Evolutionary conservation across 2,888 invertebrate species (phyloP).

Genomic region (Brachyptera putata): DNA sequence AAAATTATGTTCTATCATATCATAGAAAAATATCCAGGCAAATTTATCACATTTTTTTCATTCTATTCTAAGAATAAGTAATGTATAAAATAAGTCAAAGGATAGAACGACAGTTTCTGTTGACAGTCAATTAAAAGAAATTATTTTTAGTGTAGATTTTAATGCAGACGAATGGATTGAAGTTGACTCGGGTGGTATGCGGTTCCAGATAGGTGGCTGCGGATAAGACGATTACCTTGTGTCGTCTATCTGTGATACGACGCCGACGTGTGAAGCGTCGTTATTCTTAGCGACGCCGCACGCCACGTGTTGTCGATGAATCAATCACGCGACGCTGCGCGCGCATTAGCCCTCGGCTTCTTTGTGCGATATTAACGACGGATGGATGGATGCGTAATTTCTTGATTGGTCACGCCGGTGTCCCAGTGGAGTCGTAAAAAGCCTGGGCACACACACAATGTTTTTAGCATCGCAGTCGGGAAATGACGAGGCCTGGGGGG

Average conservation of each 20-base stretch:
- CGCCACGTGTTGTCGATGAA: constrained; percentile 23
- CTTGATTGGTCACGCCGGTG: constrained; percentile 28
- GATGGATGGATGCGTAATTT: constrained; percentile 28
- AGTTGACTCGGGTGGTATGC: constrained; percentile 7
- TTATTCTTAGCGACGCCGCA: constrained; percentile 20
- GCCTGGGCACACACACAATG: background rate
- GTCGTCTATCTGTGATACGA: background rate
- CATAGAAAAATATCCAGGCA: background rate
- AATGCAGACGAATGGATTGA: constrained; percentile 27
- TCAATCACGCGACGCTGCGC: constrained; percentile 21
- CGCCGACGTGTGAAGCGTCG: background rate
- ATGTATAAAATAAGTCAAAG: constrained; percentile 12
- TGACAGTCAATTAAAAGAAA: constrained; percentile 19
- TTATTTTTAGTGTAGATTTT: constrained; percentile 17
- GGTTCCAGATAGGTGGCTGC: constrained; percentile 2
- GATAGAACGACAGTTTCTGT: constrained; percentile 11
- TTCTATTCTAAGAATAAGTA: constrained; percentile 6
- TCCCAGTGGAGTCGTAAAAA: background rate
- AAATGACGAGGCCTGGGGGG: too few relatives aligned
- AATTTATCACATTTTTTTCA: constrained; percentile 19
- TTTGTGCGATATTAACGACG: constrained; percentile 24
- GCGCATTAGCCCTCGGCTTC: too few relatives aligned
- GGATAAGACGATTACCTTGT: too few relatives aligned
- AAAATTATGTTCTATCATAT: background rate
- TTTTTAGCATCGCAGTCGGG: background rate